Evolutionary conservation across 2,888 invertebrate genomes (phyloP).

Genomic region (Mesoligia furuncula): DNA sequence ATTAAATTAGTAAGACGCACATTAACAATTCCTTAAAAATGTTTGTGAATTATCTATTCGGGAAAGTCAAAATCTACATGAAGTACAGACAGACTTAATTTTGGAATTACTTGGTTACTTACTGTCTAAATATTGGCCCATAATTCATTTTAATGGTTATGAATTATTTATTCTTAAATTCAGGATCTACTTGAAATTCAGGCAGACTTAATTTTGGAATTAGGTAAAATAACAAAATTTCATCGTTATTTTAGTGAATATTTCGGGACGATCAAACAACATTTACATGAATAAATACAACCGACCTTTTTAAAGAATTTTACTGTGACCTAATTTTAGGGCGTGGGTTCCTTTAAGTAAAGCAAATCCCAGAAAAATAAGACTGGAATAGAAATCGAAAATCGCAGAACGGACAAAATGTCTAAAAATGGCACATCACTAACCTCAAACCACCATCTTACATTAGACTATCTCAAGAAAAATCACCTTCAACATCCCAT

Average conservation of each 20-base stretch:
- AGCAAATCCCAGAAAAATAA: not conserved
- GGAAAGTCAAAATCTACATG: not conserved
- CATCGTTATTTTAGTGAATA: conserved; percentile 29
- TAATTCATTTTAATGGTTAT: not conserved
- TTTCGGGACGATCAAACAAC: conserved; percentile 19
- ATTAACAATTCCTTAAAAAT: no score
- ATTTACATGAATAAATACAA: conserved; percentile 9
- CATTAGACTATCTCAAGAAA: conserved; percentile 55
- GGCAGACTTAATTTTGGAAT: conserved; percentile 1
- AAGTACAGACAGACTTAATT: not conserved
- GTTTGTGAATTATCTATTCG: not conserved
- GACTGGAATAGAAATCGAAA: not conserved
- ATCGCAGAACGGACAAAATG: not conserved
- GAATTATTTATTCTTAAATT: not conserved
- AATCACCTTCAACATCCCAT: conserved; percentile 58
- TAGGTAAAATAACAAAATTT: conserved; percentile 8
- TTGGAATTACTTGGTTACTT: not conserved
- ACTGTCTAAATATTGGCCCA: not conserved
- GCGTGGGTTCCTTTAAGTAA: not conserved
- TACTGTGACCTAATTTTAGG: conserved; percentile 4
- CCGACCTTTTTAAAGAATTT: conserved; percentile 7
- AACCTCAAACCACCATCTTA: conserved; percentile 14
- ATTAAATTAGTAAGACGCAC: not conserved
- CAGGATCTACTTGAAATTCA: not conserved
- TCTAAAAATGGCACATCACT: not conserved